Evolutionary conservation across 2,113 vertebrate genomes (phyloP).

Genomic region (Oncorhynchus kisutch): DNA sequence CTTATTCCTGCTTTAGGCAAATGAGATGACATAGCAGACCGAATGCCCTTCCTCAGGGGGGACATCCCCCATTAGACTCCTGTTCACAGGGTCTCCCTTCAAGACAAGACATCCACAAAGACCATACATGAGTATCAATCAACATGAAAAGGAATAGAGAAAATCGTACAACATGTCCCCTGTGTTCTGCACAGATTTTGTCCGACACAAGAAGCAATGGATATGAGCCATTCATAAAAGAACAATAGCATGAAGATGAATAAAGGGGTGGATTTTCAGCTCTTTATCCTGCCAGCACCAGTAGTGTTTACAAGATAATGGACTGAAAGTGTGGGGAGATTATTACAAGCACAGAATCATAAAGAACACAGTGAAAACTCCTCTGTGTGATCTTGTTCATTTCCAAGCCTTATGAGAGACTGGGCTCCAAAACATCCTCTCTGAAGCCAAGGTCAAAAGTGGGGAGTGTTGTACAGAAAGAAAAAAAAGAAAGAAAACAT

Average conservation of each 20-base stretch:
- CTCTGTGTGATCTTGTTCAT: conserved; percentile 15
- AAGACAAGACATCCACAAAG: background rate
- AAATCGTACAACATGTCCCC: background rate
- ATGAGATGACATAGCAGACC: no score
- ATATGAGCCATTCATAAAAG: background rate
- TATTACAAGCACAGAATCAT: no score
- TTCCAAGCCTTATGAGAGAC: conserved; percentile 11
- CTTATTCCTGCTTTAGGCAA: no score
- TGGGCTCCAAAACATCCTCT: conserved; percentile 16
- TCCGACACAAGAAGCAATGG: background rate
- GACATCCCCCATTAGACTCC: no score
- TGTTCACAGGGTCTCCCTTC: background rate
- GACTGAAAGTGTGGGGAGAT: no score
- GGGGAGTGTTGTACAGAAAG: conserved; percentile 36
- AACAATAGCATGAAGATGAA: background rate
- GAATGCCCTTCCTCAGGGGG: no score
- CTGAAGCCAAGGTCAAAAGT: conserved; percentile 47
- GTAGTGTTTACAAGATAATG: background rate
- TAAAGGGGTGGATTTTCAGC: background rate
- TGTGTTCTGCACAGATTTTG: background rate
- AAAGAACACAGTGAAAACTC: no score
- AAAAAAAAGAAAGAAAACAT: conserved; percentile 40
- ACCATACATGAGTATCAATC: background rate
- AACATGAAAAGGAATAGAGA: background rate
- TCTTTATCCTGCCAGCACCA: background rate